A percentile compares a stretch with the other conserved stretches of the same genome.
Evolutionary conservation across 1,140 invertebrate species (phyloP).

Genomic region (Pseudomyrmex pallidus): DNA sequence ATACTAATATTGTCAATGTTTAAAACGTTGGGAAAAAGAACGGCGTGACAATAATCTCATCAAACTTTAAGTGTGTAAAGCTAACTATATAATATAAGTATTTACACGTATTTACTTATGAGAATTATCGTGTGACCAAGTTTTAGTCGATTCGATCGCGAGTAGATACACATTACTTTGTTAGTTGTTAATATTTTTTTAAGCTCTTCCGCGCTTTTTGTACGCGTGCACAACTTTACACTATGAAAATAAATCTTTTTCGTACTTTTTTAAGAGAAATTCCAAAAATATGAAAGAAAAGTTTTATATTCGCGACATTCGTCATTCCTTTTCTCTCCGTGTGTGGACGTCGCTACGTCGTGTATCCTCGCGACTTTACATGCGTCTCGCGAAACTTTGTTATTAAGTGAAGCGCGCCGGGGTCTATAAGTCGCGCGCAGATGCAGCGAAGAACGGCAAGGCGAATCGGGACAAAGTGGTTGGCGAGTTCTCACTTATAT

Average conservation of each 20-base stretch:
- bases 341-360: constrained; percentile 21
- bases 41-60: not conserved
- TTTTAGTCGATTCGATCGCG: not conserved
- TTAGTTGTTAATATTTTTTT: constrained; percentile 16
- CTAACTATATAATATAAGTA: not conserved
- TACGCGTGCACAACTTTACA: constrained; percentile 30
- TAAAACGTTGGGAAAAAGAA: not conserved
- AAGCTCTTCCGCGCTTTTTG: constrained; percentile 18
- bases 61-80: not conserved
- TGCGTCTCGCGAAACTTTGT: constrained; percentile 68
- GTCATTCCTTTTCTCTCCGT: not conserved
- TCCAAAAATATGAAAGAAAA: constrained; percentile 3
- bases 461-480: constrained; percentile 54
- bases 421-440: constrained; percentile 70
- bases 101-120: no score
- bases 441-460: constrained; percentile 40
- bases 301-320: not conserved
- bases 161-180: not conserved
- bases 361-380: constrained; percentile 64
- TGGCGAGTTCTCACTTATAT: constrained; percentile 56
- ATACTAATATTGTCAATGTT: constrained; percentile 23
- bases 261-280: constrained; percentile 57
- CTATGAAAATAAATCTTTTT: constrained; percentile 69
- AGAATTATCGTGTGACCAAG: no score
- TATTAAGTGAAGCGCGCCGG: constrained; percentile 71